phyloP scores from a whole-genome alignment of 2,888 invertebrate genomes.

The Cryptocephalus moraei region DNA sequence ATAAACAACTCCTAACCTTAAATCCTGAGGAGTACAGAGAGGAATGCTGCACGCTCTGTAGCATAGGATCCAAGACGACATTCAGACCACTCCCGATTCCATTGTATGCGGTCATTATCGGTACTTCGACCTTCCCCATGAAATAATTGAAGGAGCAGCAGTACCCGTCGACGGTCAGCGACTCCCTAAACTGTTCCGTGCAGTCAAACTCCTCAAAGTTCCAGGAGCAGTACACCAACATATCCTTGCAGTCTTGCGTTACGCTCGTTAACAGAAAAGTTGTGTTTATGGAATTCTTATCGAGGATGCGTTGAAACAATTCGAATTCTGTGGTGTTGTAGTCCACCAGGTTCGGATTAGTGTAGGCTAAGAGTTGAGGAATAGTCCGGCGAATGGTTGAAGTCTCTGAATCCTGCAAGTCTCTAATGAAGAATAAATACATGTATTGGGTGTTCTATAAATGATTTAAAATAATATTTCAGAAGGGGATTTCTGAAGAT shows the following conservation, averaged over 20 bases:
- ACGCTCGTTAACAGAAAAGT: slow-evolving; percentile 17
- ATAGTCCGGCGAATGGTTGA: slow-evolving; percentile 13
- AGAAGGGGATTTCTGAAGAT: too few relatives aligned
- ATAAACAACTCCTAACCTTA: slow-evolving; percentile 15
- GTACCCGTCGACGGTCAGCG: slow-evolving; percentile 25
- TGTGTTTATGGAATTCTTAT: slow-evolving; percentile 19
- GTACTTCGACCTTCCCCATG: slow-evolving; percentile 1
- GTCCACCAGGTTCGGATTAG: slow-evolving; percentile 8
- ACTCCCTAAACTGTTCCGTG: slow-evolving; percentile 21
- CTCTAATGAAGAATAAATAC: slow-evolving; percentile 12
- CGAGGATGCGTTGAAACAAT: slow-evolving; percentile 23
- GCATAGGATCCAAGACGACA: slow-evolving; percentile 24
- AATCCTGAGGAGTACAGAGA: slow-evolving; percentile 19
- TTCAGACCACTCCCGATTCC: slow-evolving; percentile 26
- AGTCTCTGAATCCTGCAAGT: slow-evolving; percentile 16
- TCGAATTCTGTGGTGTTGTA: slow-evolving; percentile 19
- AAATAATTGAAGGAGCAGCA: slow-evolving; percentile 37
- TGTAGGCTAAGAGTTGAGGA: slow-evolving; percentile 24
- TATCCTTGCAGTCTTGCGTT: slow-evolving; percentile 28
- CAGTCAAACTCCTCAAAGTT: slow-evolving; percentile 23
- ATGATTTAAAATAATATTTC: too few relatives aligned
- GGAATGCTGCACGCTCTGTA: slow-evolving; percentile 17
- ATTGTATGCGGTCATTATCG: slow-evolving; percentile 17
- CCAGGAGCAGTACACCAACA: slow-evolving; percentile 32
- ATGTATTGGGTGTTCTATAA: too few relatives aligned